Evolutionary conservation across 2,113 vertebrate species (phyloP).

Genomic region (Charadrius vociferus): DNA sequence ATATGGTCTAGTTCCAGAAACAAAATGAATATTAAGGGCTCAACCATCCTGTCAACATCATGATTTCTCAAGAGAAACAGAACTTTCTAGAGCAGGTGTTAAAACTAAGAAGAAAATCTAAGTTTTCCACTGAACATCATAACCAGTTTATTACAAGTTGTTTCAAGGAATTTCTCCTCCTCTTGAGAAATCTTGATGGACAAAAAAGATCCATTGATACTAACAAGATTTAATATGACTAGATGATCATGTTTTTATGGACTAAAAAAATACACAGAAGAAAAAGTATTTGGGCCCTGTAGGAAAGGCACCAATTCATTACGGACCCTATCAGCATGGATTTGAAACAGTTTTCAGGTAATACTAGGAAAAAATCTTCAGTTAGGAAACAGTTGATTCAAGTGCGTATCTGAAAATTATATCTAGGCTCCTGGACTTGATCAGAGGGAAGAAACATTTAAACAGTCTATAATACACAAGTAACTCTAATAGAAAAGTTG

Average conservation of each 20-base stretch:
- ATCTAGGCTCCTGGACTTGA: neutral
- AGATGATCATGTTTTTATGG: neutral
- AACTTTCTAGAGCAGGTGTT: neutral
- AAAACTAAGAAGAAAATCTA: neutral
- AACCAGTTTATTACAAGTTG: neutral
- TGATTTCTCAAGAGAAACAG: constrained; percentile 9
- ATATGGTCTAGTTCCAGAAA: neutral
- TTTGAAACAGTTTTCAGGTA: neutral
- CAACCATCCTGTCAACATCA: neutral
- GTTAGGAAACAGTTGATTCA: neutral
- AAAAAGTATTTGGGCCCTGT: neutral
- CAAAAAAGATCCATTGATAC: neutral
- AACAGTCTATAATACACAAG: neutral
- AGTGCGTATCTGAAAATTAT: neutral
- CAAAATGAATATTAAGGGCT: neutral
- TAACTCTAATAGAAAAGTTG: neutral
- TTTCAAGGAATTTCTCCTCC: neutral
- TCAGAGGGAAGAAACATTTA: neutral
- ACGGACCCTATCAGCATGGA: neutral
- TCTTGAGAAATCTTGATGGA: neutral
- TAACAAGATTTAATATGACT: neutral
- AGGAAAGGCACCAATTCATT: neutral
- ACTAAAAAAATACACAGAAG: neutral
- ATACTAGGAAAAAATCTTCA: neutral
- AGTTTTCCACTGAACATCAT: neutral